Evolutionary conservation across 2,888 invertebrate genomes (phyloP).

Genomic region (Leucophenga maculata): DNA sequence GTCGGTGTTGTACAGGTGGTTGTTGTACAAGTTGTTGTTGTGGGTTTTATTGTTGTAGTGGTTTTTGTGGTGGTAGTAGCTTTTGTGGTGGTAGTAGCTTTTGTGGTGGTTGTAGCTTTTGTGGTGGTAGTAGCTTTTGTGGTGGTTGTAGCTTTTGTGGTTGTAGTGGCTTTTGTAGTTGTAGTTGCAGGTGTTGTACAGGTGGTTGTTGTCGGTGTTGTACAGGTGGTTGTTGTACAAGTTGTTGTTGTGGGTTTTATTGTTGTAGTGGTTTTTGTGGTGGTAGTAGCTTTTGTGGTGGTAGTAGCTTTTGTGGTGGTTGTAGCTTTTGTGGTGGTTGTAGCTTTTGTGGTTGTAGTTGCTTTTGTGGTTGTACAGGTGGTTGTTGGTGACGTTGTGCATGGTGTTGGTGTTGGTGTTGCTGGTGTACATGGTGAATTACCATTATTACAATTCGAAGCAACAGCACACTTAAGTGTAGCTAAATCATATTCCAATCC

Average conservation of each 20-base stretch:
- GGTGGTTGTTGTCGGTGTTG: constrained; percentile 25
- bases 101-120: constrained; percentile 29
- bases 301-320: constrained; percentile 24
- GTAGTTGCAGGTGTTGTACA: constrained; percentile 23
- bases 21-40: constrained; percentile 3
- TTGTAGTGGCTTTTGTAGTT: not conserved
- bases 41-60: constrained; percentile 3
- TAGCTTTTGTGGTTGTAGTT: constrained; percentile 9
- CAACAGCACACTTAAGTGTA: constrained; percentile 34
- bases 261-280: constrained; percentile 7
- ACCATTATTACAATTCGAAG: constrained; percentile 30
- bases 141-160: constrained; percentile 23
- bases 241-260: constrained; percentile 10
- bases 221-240: constrained; percentile 31
- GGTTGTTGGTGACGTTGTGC: constrained; percentile 18
- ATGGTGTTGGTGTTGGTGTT: constrained; percentile 24
- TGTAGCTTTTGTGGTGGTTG: constrained; percentile 25
- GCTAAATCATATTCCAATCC: constrained; percentile 41
- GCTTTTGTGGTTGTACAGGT: not conserved
- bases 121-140: constrained; percentile 25
- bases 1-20: constrained; percentile 7
- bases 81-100: not conserved
- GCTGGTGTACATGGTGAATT: constrained; percentile 8
- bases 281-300: constrained; percentile 16
- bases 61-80: constrained; percentile 18